Evolutionary conservation across 2,797 vertebrate genomes (phyloP), one percentile per base, ranked within the genome.

Genomic region (Menidia menidia): DNA sequence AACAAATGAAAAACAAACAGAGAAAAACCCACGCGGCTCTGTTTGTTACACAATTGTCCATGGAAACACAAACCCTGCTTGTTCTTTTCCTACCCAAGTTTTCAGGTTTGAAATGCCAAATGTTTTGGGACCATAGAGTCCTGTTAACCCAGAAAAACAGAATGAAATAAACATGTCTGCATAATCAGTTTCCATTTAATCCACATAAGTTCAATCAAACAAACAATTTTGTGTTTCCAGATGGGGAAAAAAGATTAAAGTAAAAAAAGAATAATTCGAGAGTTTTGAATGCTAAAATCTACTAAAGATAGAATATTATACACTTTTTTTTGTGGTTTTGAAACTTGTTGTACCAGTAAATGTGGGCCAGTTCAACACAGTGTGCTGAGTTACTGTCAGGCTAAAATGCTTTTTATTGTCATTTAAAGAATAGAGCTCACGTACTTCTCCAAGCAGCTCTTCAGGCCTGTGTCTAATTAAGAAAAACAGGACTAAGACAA

Each of bases 171-270:
- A 44, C 33, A 55, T 3, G 2, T 18, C 33, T 55, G 12, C 6
- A 54, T 39, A 39, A 39, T 42, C 41, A 33, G 18, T 10, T 32
- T 33, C 4, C 4, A 35, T 35, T 60, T 30, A 30, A 12, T 60
- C n/a, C 57, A 53, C 31, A 44, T 61, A 30, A 55, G 48, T 41
- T 43, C 51, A 55, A 41, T 47, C 39, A 47, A 41, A 42, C 11
- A 11, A 2, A 19, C 6, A 47, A 2, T 18, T 47, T 47, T 3
- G 18, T 18, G n/a, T 16, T n/a, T n/a, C 3, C 19, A 9, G 10
- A 10, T 39, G 7, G 35, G 35, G 10, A 39, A 39, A 39, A 39
- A 10, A 39, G 35, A 39, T 39, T 4, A 39, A 39, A 39, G 10
- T 2, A 7, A 18, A 47, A 47, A 2, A 39, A 10, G 3, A n/a